Evolutionary conservation across 2,113 vertebrate species (phyloP).

Genomic region (Chloropsis cyanopogon): DNA sequence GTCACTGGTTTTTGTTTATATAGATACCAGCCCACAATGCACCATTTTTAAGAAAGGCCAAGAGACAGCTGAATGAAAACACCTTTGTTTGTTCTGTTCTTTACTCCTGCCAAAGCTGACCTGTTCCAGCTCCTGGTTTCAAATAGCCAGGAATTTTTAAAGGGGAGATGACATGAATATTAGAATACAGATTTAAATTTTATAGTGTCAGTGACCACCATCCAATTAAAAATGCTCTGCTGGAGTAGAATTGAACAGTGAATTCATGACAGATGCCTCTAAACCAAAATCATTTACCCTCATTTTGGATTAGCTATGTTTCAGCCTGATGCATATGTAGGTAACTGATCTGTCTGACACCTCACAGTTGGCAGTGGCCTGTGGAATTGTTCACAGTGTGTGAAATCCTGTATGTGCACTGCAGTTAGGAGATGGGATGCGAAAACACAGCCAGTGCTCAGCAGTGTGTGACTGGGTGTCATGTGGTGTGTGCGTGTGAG

Average conservation of each 20-base stretch:
- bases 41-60: background rate
- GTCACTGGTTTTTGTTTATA: background rate
- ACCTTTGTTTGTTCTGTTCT: constrained; percentile 2
- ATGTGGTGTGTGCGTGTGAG: background rate
- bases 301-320: background rate
- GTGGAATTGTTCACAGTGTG: background rate
- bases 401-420: background rate
- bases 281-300: background rate
- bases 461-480: background rate
- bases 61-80: constrained; percentile 8
- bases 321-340: background rate
- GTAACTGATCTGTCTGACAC: background rate
- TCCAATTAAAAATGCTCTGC: background rate
- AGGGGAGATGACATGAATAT: background rate
- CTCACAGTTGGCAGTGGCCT: background rate
- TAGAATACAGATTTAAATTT: background rate
- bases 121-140: background rate
- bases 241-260: background rate
- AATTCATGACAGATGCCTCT: background rate
- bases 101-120: background rate
- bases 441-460: background rate
- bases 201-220: background rate
- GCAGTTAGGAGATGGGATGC: background rate
- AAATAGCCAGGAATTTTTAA: background rate
- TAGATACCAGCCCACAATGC: background rate